Evolutionary conservation across 1,140 invertebrate genomes (phyloP).

Genomic region (Bombus turneri): DNA sequence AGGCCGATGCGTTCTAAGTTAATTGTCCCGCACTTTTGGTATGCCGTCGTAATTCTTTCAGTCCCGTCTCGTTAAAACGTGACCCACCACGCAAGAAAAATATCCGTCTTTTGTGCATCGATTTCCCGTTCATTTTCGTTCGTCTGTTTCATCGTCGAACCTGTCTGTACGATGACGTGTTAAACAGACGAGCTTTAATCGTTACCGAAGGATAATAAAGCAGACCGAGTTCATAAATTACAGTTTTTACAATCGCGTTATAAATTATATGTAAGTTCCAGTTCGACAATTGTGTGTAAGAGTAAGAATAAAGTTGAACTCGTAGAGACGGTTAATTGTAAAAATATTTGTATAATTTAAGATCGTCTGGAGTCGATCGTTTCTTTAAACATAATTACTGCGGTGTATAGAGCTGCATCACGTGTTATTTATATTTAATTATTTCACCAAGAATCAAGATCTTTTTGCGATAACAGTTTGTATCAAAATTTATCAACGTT

Average conservation of each 20-base stretch:
- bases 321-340: too few relatives aligned
- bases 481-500: too few relatives aligned
- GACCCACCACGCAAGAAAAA: not conserved
- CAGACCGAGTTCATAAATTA: not conserved
- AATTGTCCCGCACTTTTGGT: conserved; percentile 70
- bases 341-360: too few relatives aligned
- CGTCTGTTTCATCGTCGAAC: not conserved
- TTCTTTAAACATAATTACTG: too few relatives aligned
- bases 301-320: not conserved
- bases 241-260: not conserved
- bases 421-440: too few relatives aligned
- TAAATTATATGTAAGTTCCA: not conserved
- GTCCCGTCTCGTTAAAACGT: conserved; percentile 35
- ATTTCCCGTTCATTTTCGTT: not conserved
- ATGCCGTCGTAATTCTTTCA: conserved; percentile 58
- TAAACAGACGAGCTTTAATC: not conserved
- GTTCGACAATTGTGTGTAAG: too few relatives aligned
- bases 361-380: too few relatives aligned
- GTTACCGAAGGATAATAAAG: not conserved
- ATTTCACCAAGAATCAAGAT: too few relatives aligned
- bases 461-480: too few relatives aligned
- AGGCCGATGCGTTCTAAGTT: conserved; percentile 72
- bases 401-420: too few relatives aligned
- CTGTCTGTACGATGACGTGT: not conserved
- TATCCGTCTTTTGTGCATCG: not conserved